phyloP scores from a whole-genome alignment of 2,888 invertebrate genomes.

The Autographa gamma region DNA sequence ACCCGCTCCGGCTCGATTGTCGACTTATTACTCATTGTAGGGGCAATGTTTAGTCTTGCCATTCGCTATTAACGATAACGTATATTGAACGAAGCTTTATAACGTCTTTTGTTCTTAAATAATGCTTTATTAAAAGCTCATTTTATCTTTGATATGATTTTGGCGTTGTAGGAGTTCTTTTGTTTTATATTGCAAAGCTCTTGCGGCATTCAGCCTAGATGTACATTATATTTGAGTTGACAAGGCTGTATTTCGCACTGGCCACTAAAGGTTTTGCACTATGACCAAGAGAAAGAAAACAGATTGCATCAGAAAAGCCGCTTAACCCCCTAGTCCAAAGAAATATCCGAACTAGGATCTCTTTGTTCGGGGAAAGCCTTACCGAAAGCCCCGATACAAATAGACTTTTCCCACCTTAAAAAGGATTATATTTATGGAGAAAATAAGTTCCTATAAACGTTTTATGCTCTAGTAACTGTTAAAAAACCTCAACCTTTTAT shows the following conservation, averaged over 20 bases:
- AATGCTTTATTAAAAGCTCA: conserved; percentile 38
- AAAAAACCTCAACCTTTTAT: conserved; percentile 5
- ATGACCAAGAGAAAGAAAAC: conserved; percentile 38
- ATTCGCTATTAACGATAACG: conserved; percentile 53
- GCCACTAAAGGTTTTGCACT: conserved; percentile 24
- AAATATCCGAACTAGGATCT: conserved; percentile 41
- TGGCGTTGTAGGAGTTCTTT: conserved; percentile 30
- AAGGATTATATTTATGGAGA: conserved; percentile 14
- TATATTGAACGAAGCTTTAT: conserved; percentile 43
- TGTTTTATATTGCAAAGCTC: conserved; percentile 36
- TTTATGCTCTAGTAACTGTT: conserved; percentile 24
- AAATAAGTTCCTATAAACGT: neutral
- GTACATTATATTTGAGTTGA: conserved; percentile 24
- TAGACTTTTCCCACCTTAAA: conserved; percentile 26
- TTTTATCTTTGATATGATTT: conserved; percentile 48
- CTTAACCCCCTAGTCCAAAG: conserved; percentile 35
- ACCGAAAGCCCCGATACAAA: conserved; percentile 36
- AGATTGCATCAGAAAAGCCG: conserved; percentile 37
- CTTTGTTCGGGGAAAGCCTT: conserved; percentile 37
- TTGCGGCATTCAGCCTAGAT: conserved; percentile 38
- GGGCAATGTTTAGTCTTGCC: conserved; percentile 59
- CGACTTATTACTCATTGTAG: conserved; percentile 60
- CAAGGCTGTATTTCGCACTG: conserved; percentile 31
- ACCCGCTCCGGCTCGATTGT: conserved; percentile 50
- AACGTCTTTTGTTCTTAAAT: conserved; percentile 57